A percentile compares a stretch with the other conserved stretches of the same genome.
These are phyloP conservation scores for Marasmarcha lunaedactyla DNA, from an alignment of 2,888 invertebrate species.

Conservation along the genomic window DNA sequence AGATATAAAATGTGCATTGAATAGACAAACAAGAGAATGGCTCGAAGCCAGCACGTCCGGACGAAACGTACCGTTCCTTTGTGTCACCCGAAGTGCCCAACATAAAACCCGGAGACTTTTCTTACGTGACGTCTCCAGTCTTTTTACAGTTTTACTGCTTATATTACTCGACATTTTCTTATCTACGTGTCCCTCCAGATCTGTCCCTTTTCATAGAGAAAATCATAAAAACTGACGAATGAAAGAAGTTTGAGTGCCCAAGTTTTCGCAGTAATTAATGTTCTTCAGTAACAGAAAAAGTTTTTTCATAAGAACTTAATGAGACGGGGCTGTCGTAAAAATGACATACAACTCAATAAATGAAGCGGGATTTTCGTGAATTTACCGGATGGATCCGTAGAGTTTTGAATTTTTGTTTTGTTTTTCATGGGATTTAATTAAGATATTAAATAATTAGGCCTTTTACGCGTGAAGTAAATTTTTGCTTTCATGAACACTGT, in stretches of 20 bases:
- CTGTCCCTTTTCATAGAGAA: slow-evolving; percentile 36
- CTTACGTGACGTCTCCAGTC: slow-evolving; percentile 58
- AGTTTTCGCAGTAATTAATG: slow-evolving; percentile 45
- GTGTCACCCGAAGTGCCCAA: slow-evolving; percentile 61
- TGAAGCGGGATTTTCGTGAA: slow-evolving; percentile 63
- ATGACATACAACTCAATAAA: slow-evolving; percentile 68
- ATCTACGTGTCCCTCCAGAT: slow-evolving; percentile 40
- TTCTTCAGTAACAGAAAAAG: slow-evolving; percentile 62
- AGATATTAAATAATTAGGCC: not conserved
- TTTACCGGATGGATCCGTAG: slow-evolving; percentile 39
- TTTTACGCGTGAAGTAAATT: too few species aligned
- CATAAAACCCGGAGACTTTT: slow-evolving; percentile 62
- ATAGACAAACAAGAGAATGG: not conserved
- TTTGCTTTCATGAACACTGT: too few species aligned
- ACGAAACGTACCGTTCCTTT: slow-evolving; percentile 54
- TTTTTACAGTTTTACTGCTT: slow-evolving; percentile 41
- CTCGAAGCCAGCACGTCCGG: not conserved
- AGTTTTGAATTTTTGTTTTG: slow-evolving; percentile 33
- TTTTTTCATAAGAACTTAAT: slow-evolving; percentile 65
- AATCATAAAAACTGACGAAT: slow-evolving; percentile 39
- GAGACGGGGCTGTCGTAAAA: slow-evolving; percentile 64
- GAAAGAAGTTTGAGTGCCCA: not conserved
- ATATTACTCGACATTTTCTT: slow-evolving; percentile 56
- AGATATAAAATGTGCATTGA: slow-evolving; percentile 1
- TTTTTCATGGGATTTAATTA: slow-evolving; percentile 27